These are phyloP conservation scores for Phortica okadai DNA, from an alignment of 2,888 invertebrate species.

Conservation along the genomic window DNA sequence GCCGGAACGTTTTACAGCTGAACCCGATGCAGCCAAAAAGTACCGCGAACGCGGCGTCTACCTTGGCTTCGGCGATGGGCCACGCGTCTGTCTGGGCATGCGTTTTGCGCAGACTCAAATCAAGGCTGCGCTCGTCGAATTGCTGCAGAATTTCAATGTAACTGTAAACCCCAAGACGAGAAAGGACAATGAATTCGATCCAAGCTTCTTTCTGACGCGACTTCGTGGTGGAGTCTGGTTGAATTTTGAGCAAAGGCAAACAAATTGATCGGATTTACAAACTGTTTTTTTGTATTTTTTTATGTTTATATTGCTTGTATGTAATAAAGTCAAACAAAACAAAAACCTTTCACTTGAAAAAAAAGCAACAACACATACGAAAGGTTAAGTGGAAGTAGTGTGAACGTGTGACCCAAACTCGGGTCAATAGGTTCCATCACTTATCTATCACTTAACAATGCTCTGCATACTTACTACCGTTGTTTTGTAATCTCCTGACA, in stretches of 20 bases:
- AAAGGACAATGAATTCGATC: conserved; percentile 66
- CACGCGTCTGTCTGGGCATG: conserved; percentile 73
- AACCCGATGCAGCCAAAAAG: conserved; percentile 66
- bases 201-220: conserved; percentile 54
- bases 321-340: no score
- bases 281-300: no score
- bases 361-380: no score
- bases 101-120: conserved; percentile 72
- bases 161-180: conserved; percentile 68
- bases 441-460: no score
- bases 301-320: no score
- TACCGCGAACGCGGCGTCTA: conserved; percentile 68
- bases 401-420: no score
- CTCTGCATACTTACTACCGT: no score
- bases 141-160: conserved; percentile 71
- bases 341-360: no score
- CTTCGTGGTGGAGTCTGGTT: conserved; percentile 71
- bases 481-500: no score
- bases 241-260: conserved; percentile 57
- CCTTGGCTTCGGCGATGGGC: conserved; percentile 71
- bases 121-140: conserved; percentile 70
- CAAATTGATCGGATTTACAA: not conserved
- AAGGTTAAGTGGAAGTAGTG: no score
- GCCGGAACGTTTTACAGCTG: conserved; percentile 69
- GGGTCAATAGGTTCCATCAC: no score